Conservation (phyloP, 1,140 invertebrate genomes). For the Halesus radiatus region DNA sequence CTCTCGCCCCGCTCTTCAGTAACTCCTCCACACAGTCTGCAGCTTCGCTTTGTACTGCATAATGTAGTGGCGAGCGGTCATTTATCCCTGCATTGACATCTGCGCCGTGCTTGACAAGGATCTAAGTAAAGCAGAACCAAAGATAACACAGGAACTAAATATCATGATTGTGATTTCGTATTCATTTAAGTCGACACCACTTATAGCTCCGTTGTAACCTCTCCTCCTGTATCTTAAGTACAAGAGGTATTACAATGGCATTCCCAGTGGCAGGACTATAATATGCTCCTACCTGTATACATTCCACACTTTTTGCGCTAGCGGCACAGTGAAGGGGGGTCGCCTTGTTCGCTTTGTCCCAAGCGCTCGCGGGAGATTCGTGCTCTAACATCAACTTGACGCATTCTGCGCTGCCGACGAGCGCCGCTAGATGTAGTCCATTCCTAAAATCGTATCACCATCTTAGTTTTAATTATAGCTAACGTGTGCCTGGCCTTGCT, state of each 20-base stretch:
- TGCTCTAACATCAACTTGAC: slow-evolving; percentile 75
- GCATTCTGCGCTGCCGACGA: slow-evolving; percentile 76
- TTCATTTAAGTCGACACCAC: too few relatives aligned
- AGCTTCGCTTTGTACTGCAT: slow-evolving; percentile 80
- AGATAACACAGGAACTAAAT: too few relatives aligned
- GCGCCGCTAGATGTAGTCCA: slow-evolving; percentile 83
- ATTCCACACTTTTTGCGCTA: slow-evolving; percentile 72
- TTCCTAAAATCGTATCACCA: slow-evolving; percentile 69
- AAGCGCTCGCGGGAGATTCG: slow-evolving; percentile 76
- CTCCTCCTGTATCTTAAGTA: too few relatives aligned
- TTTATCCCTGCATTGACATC: slow-evolving; percentile 82
- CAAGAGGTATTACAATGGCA: too few relatives aligned
- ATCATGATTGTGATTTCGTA: too few relatives aligned
- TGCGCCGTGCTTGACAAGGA: slow-evolving; percentile 76
- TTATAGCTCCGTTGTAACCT: too few relatives aligned
- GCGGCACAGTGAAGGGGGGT: slow-evolving; percentile 86
- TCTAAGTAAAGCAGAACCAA: slow-evolving; percentile 63
- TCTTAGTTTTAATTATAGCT: too few relatives aligned
- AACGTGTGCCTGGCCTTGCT: too few relatives aligned
- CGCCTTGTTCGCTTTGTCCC: slow-evolving; percentile 76
- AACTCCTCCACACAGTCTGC: slow-evolving; percentile 78
- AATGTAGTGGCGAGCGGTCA: slow-evolving; percentile 78
- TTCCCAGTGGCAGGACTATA: too few relatives aligned
- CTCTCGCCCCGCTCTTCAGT: slow-evolving; percentile 78
- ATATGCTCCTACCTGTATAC: slow-evolving; percentile 62